These are phyloP conservation scores for Ganaspis sp. DNA, from an alignment of 1,140 invertebrate genomes.

Conservation along the genomic window DNA sequence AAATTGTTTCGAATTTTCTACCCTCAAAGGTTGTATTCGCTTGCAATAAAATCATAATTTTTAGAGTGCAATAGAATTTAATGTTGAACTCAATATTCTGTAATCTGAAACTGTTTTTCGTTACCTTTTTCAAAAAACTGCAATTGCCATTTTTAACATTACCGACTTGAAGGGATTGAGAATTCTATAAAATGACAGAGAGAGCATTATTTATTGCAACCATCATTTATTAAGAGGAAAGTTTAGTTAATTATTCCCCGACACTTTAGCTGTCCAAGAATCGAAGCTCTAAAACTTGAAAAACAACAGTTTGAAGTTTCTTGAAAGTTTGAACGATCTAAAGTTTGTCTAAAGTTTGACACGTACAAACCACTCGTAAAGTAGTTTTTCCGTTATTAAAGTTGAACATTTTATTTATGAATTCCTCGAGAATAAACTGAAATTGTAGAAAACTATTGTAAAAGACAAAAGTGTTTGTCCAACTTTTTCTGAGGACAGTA, in stretches of 20 bases:
- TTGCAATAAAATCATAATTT: too few relatives aligned
- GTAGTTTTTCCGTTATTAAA: slow-evolving; percentile 10
- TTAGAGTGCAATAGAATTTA: too few relatives aligned
- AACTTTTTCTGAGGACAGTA: neutral
- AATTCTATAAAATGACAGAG: too few relatives aligned
- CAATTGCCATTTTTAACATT: too few relatives aligned
- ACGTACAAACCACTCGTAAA: slow-evolving; percentile 5
- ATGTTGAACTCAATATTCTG: too few relatives aligned
- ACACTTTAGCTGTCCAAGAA: slow-evolving; percentile 9
- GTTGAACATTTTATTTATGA: slow-evolving; percentile 7
- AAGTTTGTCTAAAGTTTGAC: slow-evolving; percentile 13
- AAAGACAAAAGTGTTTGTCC: slow-evolving; percentile 5
- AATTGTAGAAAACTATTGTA: neutral
- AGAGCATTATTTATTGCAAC: neutral
- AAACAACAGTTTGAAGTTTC: neutral
- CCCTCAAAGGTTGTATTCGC: too few relatives aligned
- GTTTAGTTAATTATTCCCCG: neutral
- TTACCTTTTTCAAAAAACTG: too few relatives aligned
- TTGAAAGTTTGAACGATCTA: neutral
- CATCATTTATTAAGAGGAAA: neutral
- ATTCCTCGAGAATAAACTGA: neutral
- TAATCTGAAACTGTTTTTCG: too few relatives aligned
- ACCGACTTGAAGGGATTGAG: too few relatives aligned
- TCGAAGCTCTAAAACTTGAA: neutral
- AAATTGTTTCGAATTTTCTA: too few relatives aligned